Conservation (phyloP, 1,140 invertebrate genomes). For the Drosophila athabasca region DNA sequence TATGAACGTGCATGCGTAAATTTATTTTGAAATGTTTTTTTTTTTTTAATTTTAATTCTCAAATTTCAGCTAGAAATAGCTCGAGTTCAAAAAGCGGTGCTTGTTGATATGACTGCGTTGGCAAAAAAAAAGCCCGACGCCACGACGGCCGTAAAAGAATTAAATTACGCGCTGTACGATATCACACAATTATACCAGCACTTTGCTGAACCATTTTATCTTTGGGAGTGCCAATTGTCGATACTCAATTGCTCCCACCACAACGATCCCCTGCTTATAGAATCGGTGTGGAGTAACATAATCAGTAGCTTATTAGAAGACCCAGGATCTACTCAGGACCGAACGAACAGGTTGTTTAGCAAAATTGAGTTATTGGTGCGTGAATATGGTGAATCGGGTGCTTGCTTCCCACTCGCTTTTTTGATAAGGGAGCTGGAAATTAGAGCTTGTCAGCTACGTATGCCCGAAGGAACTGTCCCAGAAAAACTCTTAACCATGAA, state of each 20-base stretch:
- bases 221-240: conserved; percentile 93
- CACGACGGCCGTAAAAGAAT: conserved; percentile 57
- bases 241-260: conserved; percentile 94
- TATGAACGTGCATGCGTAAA: neutral
- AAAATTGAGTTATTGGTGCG: conserved; percentile 90
- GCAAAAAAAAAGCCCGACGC: conserved; percentile 44
- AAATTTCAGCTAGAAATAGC: conserved; percentile 75
- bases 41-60: conserved; percentile 19
- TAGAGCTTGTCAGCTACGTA: conserved; percentile 88
- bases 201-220: conserved; percentile 91
- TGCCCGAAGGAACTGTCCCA: conserved; percentile 88
- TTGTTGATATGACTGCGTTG: conserved; percentile 57
- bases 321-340: conserved; percentile 86
- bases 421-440: conserved; percentile 90
- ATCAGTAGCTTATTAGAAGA: conserved; percentile 86
- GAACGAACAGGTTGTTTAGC: conserved; percentile 87
- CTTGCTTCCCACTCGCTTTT: conserved; percentile 91
- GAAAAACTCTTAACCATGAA: conserved; percentile 88
- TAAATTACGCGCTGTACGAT: conserved; percentile 77
- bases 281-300: conserved; percentile 92
- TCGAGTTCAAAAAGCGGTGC: conserved; percentile 74
- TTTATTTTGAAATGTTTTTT: neutral
- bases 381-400: conserved; percentile 89
- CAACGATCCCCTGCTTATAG: conserved; percentile 90
- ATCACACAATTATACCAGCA: conserved; percentile 90